These are phyloP conservation scores for Chloroclystis v-ata DNA, from an alignment of 2,888 invertebrate species.

Conservation along the genomic window DNA sequence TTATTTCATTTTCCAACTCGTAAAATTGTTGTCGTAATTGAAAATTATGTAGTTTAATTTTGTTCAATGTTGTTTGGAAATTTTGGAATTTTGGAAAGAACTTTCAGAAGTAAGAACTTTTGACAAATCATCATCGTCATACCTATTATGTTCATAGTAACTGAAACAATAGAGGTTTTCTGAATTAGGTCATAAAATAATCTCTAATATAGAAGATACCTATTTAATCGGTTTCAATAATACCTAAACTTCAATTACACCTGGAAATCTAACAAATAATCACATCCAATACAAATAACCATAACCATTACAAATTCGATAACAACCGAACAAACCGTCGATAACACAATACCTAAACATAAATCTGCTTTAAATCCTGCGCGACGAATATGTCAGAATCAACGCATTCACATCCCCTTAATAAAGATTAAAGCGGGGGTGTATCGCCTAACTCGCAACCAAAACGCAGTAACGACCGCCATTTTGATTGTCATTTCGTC, in stretches of 20 bases:
- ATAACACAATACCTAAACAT: slow-evolving; percentile 29
- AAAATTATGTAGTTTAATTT: too few relatives aligned
- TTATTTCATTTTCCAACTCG: too few relatives aligned
- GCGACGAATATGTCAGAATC: slow-evolving; percentile 55
- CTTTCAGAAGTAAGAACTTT: too few relatives aligned
- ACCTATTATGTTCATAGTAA: too few relatives aligned
- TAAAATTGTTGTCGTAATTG: too few relatives aligned
- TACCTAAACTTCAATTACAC: background rate
- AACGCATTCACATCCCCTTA: slow-evolving; percentile 61
- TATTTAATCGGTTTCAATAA: background rate
- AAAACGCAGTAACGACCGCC: slow-evolving; percentile 35
- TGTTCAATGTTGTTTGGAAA: too few relatives aligned
- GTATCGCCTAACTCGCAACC: slow-evolving; percentile 33
- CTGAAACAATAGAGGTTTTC: too few relatives aligned
- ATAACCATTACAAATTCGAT: slow-evolving; percentile 23
- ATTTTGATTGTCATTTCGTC: background rate
- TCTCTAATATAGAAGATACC: too few relatives aligned
- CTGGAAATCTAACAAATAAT: slow-evolving; percentile 2
- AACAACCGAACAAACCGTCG: slow-evolving; percentile 25
- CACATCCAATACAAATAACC: slow-evolving; percentile 5
- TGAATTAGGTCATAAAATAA: too few relatives aligned
- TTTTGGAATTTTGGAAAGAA: too few relatives aligned
- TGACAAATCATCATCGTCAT: too few relatives aligned
- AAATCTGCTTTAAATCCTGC: slow-evolving; percentile 28
- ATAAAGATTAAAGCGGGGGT: slow-evolving; percentile 65